These are phyloP conservation scores for Pelagia noctiluca DNA, from an alignment of 30 jellyfish, hydroid and myxozoan species.

Conservation along the genomic window DNA sequence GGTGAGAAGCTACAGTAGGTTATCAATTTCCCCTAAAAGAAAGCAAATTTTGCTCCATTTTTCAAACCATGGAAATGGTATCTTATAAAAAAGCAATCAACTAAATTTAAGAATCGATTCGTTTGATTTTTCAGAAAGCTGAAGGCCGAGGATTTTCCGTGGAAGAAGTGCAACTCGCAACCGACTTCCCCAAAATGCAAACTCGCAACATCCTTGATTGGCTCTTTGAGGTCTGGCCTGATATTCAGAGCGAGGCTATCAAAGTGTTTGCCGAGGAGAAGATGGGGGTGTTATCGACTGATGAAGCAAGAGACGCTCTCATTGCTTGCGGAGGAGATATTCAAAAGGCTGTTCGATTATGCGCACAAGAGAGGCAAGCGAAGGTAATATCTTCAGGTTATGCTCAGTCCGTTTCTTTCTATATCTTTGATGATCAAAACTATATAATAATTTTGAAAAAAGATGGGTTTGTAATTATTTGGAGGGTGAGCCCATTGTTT, in stretches of 20 bases:
- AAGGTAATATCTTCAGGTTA: neutral
- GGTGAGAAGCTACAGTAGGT: too few relatives aligned
- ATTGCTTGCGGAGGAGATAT: conserved; percentile 6
- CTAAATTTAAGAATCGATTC: too few relatives aligned
- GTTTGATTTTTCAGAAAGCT: conserved; percentile 12
- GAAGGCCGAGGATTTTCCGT: conserved; percentile 41
- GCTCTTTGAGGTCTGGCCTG: conserved; percentile 30
- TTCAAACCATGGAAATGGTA: too few relatives aligned
- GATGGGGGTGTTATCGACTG: conserved; percentile 3
- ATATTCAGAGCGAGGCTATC: neutral
- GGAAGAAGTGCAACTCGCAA: conserved; percentile 32
- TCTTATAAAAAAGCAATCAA: too few relatives aligned
- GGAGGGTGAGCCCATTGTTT: too few relatives aligned
- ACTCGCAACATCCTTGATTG: conserved; percentile 26
- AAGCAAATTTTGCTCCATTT: too few relatives aligned
- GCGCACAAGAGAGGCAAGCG: conserved; percentile 34
- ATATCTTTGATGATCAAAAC: too few relatives aligned
- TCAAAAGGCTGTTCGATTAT: neutral
- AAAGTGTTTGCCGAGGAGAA: conserved; percentile 9
- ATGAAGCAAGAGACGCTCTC: conserved; percentile 32
- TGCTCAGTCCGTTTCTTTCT: too few relatives aligned
- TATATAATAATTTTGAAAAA: too few relatives aligned
- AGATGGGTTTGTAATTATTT: too few relatives aligned
- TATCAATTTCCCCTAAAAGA: too few relatives aligned
- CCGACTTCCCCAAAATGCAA: neutral